Evolutionary conservation across 2,888 invertebrate species (phyloP), one percentile per base, ranked within the genome.

Genomic region (Bombylius major): DNA sequence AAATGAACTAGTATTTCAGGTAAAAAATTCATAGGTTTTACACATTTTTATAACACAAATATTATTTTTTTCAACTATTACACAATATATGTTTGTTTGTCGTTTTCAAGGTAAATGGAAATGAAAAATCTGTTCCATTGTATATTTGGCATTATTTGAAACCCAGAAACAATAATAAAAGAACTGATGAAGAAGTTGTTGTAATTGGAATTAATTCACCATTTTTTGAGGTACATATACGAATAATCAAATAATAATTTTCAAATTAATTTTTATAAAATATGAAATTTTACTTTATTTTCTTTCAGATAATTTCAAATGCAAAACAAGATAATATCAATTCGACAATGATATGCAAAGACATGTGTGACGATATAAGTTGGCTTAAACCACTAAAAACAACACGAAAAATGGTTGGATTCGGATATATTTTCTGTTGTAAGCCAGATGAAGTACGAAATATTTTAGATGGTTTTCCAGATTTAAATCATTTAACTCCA

Each of bases 341-440:
- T 47, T 23, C 7, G 31, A 47, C 47, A 6, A 47, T n/a, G 9
- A 9, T 47, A 4, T 53, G 53, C 31, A 14, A 33, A 39, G 53
- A 53, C 36, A 47, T 53, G 5, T 53, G 53, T 23, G 36, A 53
- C 14, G 34, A n/a, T n/a, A 53, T 53, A 14, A 4, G 8, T 6
- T 53, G 53, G 53, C 31, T 53, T 4, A 32, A 34, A 39, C 47
- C 53, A 36, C 11, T 53, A 14, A 36, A 23, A 6, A 14, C 5
- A 12, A 36, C n/a, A 5, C 34, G 53, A 12, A 53, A 47, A 47
- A 53, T 53, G 8, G 5, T n/a, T 23, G 33, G 39, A 5, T 36
- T 53, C 14, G 53, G 53, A 23, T 53, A 47, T n/a, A 53, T 53
- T 4, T 47, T 14, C 34, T 53, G 53, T 33, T 53, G 53, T 13